phyloP scores from a whole-genome alignment of 1,140 invertebrate species.

The Diploscapter pachys region DNA sequence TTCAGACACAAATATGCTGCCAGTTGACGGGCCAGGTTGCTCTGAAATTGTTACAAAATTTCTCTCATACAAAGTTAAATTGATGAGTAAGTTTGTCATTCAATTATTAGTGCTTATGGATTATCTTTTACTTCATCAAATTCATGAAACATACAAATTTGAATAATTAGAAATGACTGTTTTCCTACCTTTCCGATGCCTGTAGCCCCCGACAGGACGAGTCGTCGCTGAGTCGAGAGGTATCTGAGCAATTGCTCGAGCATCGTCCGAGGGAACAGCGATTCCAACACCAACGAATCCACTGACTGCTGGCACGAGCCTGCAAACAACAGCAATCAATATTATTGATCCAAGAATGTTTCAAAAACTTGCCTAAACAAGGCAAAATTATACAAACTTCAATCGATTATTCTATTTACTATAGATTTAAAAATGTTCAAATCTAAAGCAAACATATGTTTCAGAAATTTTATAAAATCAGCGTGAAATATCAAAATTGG shows the following conservation, averaged over 20 bases:
- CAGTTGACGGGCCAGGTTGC: conserved; percentile 81
- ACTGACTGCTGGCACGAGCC: conserved; percentile 74
- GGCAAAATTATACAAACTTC: too few species aligned
- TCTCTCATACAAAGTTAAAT: too few species aligned
- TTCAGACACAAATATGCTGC: conserved; percentile 71
- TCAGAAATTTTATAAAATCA: too few species aligned
- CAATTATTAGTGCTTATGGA: too few species aligned
- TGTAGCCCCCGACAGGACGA: conserved; percentile 91
- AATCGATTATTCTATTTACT: too few species aligned
- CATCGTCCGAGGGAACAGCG: conserved; percentile 89
- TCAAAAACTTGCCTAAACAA: too few species aligned
- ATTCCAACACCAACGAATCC: conserved; percentile 89
- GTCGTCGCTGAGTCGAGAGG: conserved; percentile 81
- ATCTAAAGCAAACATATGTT: too few species aligned
- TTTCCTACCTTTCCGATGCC: conserved; percentile 81
- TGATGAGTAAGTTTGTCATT: neutral
- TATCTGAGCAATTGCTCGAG: conserved; percentile 85
- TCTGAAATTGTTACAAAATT: neutral
- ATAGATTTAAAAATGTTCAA: too few species aligned
- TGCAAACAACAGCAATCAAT: neutral
- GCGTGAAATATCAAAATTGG: neutral
- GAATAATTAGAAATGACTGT: neutral
- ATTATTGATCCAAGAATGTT: too few species aligned
- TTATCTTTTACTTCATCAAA: too few species aligned
- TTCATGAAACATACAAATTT: neutral